Evolutionary conservation across 2,113 vertebrate genomes (phyloP).

Genomic region (Tringa solitaria): DNA sequence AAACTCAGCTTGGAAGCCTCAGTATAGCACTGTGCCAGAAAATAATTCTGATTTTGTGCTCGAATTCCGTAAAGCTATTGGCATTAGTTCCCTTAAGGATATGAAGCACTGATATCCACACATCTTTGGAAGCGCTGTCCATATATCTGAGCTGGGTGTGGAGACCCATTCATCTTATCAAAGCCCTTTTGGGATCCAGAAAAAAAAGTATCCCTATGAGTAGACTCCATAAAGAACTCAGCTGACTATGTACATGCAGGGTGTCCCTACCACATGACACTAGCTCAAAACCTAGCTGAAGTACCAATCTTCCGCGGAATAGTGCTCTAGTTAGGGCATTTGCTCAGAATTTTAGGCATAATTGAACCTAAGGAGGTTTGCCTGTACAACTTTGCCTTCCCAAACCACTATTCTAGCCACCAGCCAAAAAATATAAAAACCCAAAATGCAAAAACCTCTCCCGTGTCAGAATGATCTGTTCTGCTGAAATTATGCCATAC

Average conservation of each 20-base stretch:
- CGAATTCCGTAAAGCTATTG: background rate
- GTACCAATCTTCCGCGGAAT: background rate
- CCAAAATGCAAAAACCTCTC: accelerated
- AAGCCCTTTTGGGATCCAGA: background rate
- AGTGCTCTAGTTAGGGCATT: background rate
- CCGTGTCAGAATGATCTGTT: background rate
- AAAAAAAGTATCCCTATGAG: background rate
- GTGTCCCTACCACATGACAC: background rate
- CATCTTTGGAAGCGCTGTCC: background rate
- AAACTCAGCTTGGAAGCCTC: background rate
- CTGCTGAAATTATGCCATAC: background rate
- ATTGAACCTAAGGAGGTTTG: background rate
- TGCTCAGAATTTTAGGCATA: background rate
- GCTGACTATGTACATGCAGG: background rate
- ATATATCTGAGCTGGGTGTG: background rate
- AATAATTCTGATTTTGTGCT: background rate
- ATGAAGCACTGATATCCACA: background rate
- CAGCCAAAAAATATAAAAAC: background rate
- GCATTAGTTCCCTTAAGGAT: background rate
- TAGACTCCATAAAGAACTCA: background rate
- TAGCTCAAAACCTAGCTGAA: background rate
- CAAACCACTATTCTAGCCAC: background rate
- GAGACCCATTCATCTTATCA: background rate
- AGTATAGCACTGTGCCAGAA: background rate
- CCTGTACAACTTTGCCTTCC: background rate